These are phyloP conservation scores for Zaprionus vittiger DNA, from an alignment of 1,140 invertebrate species.

Conservation along the genomic window DNA sequence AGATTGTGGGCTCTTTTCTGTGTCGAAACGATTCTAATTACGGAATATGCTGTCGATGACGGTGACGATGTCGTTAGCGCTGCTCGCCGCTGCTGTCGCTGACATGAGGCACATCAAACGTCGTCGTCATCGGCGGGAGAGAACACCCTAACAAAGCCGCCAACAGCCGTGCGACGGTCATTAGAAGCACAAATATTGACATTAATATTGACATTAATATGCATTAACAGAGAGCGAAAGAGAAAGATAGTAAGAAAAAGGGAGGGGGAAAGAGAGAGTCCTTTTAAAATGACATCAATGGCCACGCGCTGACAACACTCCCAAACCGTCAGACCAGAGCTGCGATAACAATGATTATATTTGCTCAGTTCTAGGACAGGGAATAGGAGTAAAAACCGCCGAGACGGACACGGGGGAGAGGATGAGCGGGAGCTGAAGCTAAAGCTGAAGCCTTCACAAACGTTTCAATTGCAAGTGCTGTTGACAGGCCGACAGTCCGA, in stretches of 20 bases:
- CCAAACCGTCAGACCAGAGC: conserved; percentile 32
- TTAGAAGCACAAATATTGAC: conserved; percentile 78
- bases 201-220: conserved; percentile 83
- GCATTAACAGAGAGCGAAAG: conserved; percentile 62
- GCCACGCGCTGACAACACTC: conserved; percentile 55
- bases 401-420: not conserved
- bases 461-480: conserved; percentile 61
- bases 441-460: conserved; percentile 18
- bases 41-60: conserved; percentile 59
- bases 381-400: not conserved
- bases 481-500: conserved; percentile 38
- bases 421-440: not conserved
- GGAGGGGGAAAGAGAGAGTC: conserved; percentile 29
- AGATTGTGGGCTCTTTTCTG: conserved; percentile 5
- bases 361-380: conserved; percentile 30
- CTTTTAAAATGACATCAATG: conserved; percentile 78
- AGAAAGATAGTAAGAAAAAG: conserved; percentile 29
- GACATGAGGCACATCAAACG: conserved; percentile 60
- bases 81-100: conserved; percentile 9
- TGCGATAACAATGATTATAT: conserved; percentile 57
- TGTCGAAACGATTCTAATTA: conserved; percentile 62
- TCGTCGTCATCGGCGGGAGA: conserved; percentile 13
- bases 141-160: conserved; percentile 64
- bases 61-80: conserved; percentile 52
- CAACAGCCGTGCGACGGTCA: conserved; percentile 62